Evolutionary conservation across 2,888 invertebrate genomes (phyloP).

Genomic region (Geotrupes spiniger): DNA sequence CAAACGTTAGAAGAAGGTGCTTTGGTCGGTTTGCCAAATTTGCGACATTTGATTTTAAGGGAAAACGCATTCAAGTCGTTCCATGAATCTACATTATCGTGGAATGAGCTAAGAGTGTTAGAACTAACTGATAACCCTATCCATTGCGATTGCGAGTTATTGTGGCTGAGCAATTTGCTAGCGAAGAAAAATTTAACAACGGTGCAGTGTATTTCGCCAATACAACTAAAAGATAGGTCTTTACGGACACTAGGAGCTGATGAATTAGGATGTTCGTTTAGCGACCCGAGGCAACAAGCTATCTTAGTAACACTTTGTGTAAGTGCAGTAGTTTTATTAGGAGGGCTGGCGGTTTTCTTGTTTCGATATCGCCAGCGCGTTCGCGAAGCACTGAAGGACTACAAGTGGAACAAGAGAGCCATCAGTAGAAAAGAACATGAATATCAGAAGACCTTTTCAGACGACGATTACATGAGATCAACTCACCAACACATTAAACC

Average conservation of each 20-base stretch:
- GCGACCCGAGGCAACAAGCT: conserved; percentile 75
- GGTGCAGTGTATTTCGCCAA: conserved; percentile 72
- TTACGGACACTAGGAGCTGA: conserved; percentile 69
- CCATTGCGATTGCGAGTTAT: conserved; percentile 73
- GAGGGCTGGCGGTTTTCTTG: conserved; percentile 68
- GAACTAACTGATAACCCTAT: conserved; percentile 83
- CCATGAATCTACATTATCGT: conserved; percentile 76
- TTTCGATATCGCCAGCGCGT: conserved; percentile 79
- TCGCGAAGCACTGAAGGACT: conserved; percentile 78
- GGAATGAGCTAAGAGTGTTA: conserved; percentile 71
- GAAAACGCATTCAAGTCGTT: conserved; percentile 76
- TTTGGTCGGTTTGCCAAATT: conserved; percentile 73
- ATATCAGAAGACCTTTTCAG: conserved; percentile 86
- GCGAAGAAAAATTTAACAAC: conserved; percentile 63
- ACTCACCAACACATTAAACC: conserved; percentile 62
- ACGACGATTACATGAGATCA: conserved; percentile 79
- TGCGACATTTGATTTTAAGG: conserved; percentile 71
- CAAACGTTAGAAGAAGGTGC: conserved; percentile 72
- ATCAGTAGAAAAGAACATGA: conserved; percentile 79
- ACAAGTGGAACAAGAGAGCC: conserved; percentile 74
- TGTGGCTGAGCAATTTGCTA: conserved; percentile 76
- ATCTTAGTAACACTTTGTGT: conserved; percentile 75
- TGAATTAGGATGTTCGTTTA: conserved; percentile 77
- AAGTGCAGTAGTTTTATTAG: conserved; percentile 68
- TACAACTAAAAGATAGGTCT: conserved; percentile 67